phyloP scores from a whole-genome alignment of 2,797 vertebrate genomes.

The Carapus acus region DNA sequence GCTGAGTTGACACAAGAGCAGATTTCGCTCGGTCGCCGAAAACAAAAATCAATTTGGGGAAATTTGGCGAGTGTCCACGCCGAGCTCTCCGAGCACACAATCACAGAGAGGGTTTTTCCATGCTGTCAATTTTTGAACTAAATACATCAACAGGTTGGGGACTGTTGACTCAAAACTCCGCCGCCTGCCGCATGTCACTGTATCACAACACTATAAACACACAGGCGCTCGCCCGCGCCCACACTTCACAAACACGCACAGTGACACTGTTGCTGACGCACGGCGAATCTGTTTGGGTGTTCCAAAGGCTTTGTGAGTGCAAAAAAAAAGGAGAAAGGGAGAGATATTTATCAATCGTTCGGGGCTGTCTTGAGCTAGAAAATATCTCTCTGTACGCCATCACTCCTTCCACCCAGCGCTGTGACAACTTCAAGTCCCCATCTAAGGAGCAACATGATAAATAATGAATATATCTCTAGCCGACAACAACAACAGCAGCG shows the following conservation, averaged over 20 bases:
- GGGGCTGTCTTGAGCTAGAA: background rate
- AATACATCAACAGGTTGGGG: slow-evolving; percentile 1
- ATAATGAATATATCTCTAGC: slow-evolving; percentile 1
- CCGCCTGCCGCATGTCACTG: slow-evolving; percentile 8
- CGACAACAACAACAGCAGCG: slow-evolving; percentile 18
- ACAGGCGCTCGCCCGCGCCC: slow-evolving; percentile 1
- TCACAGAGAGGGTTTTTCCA: slow-evolving; percentile 12
- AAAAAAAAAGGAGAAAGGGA: background rate
- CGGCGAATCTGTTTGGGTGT: slow-evolving; percentile 1
- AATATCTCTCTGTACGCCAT: background rate
- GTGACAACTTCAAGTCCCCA: slow-evolving; percentile 24
- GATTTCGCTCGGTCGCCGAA: slow-evolving; percentile 28
- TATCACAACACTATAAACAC: slow-evolving; percentile 1
- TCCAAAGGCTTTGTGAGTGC: background rate
- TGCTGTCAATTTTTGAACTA: slow-evolving; percentile 4
- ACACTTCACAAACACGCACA: slow-evolving; percentile 4
- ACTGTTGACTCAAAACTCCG: slow-evolving; percentile 12
- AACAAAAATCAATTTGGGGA: slow-evolving; percentile 38
- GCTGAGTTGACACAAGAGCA: slow-evolving; percentile 32
- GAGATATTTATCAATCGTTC: slow-evolving; percentile 6
- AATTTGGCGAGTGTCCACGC: slow-evolving; percentile 25
- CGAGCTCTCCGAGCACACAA: slow-evolving; percentile 21
- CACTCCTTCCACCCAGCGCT: slow-evolving; percentile 14
- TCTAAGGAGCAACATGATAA: slow-evolving; percentile 20
- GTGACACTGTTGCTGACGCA: background rate